These are phyloP conservation scores for Myrmecophaga tridactyla DNA, from an alignment of 2,113 vertebrate genomes.

Conservation along the genomic window DNA sequence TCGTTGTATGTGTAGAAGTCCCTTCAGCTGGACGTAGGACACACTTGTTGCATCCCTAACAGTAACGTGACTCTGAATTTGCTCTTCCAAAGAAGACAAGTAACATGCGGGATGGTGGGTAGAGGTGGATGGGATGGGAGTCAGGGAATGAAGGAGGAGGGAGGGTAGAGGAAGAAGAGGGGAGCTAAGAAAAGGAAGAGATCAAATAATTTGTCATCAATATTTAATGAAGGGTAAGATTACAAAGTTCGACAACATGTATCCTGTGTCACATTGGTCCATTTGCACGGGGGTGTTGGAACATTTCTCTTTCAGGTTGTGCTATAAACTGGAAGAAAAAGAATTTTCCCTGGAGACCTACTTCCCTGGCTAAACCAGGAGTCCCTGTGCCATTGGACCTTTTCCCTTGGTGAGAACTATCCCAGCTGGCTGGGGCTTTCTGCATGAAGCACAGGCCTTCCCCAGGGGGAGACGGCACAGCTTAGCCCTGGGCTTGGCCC, in stretches of 20 bases:
- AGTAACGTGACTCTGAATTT: slow-evolving; percentile 41
- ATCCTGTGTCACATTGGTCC: slow-evolving; percentile 65
- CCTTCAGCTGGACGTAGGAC: neutral
- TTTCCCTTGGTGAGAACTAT: neutral
- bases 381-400: neutral
- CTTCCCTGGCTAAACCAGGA: neutral
- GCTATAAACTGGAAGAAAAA: slow-evolving; percentile 29
- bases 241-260: slow-evolving; percentile 75
- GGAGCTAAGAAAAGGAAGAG: slow-evolving; percentile 73
- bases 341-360: neutral
- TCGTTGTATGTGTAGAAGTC: neutral
- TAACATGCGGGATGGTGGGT: neutral
- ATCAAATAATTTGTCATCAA: slow-evolving; percentile 79
- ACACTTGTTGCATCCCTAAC: neutral
- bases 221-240: slow-evolving; percentile 83
- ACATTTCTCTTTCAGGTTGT: slow-evolving; percentile 12
- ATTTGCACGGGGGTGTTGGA: slow-evolving; percentile 17
- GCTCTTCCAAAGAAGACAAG: slow-evolving; percentile 43
- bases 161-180: neutral
- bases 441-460: neutral
- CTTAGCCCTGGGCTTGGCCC: fast-evolving
- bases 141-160: neutral
- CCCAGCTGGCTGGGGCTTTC: neutral
- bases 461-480: neutral
- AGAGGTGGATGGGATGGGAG: neutral